Base-by-base conservation (phyloP, 92 coral and sea anemone species). In the Plumapathes pennacea region DNA sequence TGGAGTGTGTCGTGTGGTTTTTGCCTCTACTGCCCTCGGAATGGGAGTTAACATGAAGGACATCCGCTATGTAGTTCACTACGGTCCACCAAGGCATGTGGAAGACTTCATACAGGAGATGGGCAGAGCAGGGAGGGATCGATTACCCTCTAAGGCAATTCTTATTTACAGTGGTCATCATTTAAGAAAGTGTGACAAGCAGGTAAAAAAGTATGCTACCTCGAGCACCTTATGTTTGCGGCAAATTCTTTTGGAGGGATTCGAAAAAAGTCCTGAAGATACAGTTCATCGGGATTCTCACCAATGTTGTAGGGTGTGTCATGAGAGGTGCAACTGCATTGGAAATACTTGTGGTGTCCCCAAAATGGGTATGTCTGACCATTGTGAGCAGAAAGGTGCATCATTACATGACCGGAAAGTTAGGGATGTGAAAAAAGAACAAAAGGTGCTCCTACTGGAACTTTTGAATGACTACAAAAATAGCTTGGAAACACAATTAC, bases 71-170 rank as follows among this genome's bases (percentile, higher is more conserved):
- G 50, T 58, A 10, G 4, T 58, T 25, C 65, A 58, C 50, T 58
- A 39, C 40, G 65, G 52, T 6, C 65, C 52, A 21, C 52, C 51
- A 36, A 39, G 5, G 33, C n/a, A n/a, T n/a, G n/a, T 71, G 43
- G 85, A 78, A 7, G 83, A 67, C 11, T 67, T 76, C 43, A 31
- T 76, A 12, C 83, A 76, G 43, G 80, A 78, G 60, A 71, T 70
- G 19, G 85, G 79, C 4, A 27, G 85, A 21, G 74, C 74, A 9
- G 80, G 62, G 4, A 40, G 69, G 10, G 75, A 79, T 38, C 60
- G 44, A 14, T 8, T 11, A 19, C 43, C 49, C 29, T 38, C 80
- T 7, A 44, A 46, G 19, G 38, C 69, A 32, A 10, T 62, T 1
- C 54, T 71, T 3, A 9, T 62, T 46, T 62, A 20, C 26, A 29